phyloP scores from a whole-genome alignment of 2,797 vertebrate genomes.

The Anableps anableps region DNA sequence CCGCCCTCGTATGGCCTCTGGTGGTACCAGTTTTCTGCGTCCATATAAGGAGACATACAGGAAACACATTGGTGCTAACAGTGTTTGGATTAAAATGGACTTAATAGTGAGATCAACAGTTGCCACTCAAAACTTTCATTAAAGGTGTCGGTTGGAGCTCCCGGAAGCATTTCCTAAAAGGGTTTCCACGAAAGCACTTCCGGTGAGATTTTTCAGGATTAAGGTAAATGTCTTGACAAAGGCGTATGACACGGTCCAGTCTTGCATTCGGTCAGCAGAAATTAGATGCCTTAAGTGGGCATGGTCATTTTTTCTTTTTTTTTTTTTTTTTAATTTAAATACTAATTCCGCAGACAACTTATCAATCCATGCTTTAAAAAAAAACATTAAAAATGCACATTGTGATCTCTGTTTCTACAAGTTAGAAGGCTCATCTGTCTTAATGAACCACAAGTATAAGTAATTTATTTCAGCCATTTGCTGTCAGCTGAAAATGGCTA shows the following conservation, averaged over 20 bases:
- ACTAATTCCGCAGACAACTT: not conserved
- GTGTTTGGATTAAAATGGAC: not conserved
- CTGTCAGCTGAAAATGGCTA: no score
- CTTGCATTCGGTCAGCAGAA: no score
- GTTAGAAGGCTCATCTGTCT: not conserved
- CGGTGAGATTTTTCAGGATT: slow-evolving; percentile 21
- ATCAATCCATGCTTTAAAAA: not conserved
- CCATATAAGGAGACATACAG: not conserved
- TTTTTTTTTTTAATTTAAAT: no score
- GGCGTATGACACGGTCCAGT: no score
- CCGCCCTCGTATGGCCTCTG: not conserved
- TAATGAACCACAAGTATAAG: not conserved
- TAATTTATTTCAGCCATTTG: not conserved
- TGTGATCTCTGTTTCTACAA: not conserved
- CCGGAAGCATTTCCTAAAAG: slow-evolving; percentile 60
- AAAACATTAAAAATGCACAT: not conserved
- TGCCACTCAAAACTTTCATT: not conserved
- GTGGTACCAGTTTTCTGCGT: not conserved
- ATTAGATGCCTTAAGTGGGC: no score
- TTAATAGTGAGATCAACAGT: not conserved
- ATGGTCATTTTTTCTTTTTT: no score
- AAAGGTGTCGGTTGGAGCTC: not conserved
- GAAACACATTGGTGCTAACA: not conserved
- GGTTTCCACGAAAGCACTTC: slow-evolving; percentile 14
- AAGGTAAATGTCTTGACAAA: not conserved